Conservation (phyloP, 1,140 invertebrate species). For the Diorhabda elongata region DNA sequence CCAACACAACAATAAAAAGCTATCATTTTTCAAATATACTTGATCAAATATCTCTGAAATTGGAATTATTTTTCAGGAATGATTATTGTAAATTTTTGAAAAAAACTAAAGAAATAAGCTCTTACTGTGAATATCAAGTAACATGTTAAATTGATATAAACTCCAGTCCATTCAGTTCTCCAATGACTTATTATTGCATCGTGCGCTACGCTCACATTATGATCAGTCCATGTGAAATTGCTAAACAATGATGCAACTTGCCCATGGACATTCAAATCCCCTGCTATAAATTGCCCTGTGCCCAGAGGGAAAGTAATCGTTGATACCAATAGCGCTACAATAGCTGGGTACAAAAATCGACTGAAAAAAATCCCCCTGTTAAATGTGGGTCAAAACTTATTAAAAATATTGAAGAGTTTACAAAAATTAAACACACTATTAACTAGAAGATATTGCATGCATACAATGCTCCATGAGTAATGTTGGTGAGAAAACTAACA, state of each 20-base stretch:
- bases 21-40: too few relatives aligned
- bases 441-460: too few relatives aligned
- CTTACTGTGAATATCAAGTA: constrained; percentile 85
- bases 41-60: too few relatives aligned
- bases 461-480: too few relatives aligned
- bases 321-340: constrained; percentile 75
- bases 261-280: constrained; percentile 79
- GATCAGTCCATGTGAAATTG: constrained; percentile 91
- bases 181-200: constrained; percentile 81
- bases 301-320: constrained; percentile 82
- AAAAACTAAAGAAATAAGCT: constrained; percentile 25
- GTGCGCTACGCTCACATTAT: constrained; percentile 75
- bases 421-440: constrained; percentile 13
- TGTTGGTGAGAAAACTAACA: too few relatives aligned
- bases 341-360: constrained; percentile 84
- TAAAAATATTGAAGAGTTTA: too few relatives aligned
- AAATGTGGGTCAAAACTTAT: too few relatives aligned
- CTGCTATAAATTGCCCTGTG: constrained; percentile 82
- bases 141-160: constrained; percentile 80
- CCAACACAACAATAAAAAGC: too few relatives aligned
- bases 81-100: too few relatives aligned
- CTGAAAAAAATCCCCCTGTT: constrained; percentile 49
- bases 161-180: constrained; percentile 74
- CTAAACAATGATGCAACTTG: constrained; percentile 85
- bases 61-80: too few relatives aligned